These are phyloP conservation scores for Drosophila siamana DNA, from an alignment of 2,888 invertebrate genomes.

Conservation along the genomic window DNA sequence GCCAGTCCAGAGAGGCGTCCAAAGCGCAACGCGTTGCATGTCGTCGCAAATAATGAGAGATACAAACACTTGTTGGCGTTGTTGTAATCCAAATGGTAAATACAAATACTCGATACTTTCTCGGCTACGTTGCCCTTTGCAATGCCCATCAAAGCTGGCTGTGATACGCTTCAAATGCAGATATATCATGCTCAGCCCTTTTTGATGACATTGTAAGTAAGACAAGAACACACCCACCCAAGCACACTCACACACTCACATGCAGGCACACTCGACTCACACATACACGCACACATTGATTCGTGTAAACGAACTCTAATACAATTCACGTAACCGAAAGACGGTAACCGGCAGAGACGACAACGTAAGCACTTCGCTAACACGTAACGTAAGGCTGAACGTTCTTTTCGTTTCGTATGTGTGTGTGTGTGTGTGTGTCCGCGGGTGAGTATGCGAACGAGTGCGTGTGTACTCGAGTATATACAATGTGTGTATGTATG, in stretches of 20 bases:
- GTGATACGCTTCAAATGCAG: slow-evolving; percentile 84
- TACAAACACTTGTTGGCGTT: slow-evolving; percentile 65
- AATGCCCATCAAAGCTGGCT: slow-evolving; percentile 86
- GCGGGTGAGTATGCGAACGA: slow-evolving; percentile 1
- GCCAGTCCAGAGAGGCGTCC: too few relatives aligned
- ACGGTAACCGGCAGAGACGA: slow-evolving; percentile 53
- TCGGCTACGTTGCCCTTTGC: slow-evolving; percentile 69
- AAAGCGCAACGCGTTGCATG: background rate
- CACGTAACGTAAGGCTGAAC: slow-evolving; percentile 56
- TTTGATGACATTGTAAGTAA: slow-evolving; percentile 85
- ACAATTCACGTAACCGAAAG: slow-evolving; percentile 63
- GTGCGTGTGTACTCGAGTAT: background rate
- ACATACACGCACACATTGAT: slow-evolving; percentile 20
- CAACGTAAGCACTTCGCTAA: slow-evolving; percentile 56
- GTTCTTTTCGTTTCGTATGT: slow-evolving; percentile 32
- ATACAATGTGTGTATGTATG: background rate
- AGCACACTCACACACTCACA: slow-evolving; percentile 14
- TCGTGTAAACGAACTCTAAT: slow-evolving; percentile 51
- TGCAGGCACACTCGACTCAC: slow-evolving; percentile 18
- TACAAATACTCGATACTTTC: background rate
- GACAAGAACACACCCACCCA: slow-evolving; percentile 53
- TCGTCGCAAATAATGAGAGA: slow-evolving; percentile 21
- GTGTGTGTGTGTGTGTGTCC: slow-evolving; percentile 12
- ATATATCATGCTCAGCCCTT: slow-evolving; percentile 84
- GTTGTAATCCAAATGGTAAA: slow-evolving; percentile 7